Percentiles rank a stretch among this genome's conserved stretches.
Conservation (phyloP, 2,113 vertebrate species). For the Delphinus delphis region DNA sequence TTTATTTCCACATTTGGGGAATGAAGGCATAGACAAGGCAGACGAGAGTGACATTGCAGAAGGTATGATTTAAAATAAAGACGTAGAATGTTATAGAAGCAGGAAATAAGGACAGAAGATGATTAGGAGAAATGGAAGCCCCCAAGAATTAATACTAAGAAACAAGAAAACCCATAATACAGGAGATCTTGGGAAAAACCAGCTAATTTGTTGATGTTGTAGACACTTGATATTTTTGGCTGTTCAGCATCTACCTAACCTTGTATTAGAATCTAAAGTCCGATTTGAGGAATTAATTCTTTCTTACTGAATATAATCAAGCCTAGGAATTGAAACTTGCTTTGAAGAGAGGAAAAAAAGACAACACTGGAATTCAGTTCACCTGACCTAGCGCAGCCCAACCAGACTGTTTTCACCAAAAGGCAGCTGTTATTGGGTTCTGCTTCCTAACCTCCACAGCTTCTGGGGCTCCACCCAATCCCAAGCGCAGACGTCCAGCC, state of each 20-base stretch:
- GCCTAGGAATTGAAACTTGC: not conserved
- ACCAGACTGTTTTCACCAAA: not conserved
- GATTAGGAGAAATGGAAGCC: not conserved
- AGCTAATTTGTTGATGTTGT: not conserved
- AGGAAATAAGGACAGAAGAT: not conserved
- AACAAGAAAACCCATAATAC: not conserved
- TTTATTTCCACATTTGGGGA: not conserved
- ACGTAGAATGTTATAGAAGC: not conserved
- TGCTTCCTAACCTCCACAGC: not conserved
- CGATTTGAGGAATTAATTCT: conserved; percentile 9
- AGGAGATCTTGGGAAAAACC: not conserved
- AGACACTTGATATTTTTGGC: not conserved
- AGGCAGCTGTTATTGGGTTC: not conserved
- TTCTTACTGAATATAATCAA: not conserved
- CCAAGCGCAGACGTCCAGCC: not conserved
- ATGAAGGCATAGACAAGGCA: not conserved
- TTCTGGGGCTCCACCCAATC: not conserved
- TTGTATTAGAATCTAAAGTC: not conserved
- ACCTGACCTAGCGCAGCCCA: not conserved
- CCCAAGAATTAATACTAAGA: not conserved
- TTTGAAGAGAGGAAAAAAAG: not conserved
- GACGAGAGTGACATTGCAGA: not conserved
- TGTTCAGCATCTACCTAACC: not conserved
- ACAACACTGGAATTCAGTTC: not conserved
- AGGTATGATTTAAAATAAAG: not conserved